Evolutionary conservation across 1,140 invertebrate genomes (phyloP).

Genomic region (Drosophila sp.): DNA sequence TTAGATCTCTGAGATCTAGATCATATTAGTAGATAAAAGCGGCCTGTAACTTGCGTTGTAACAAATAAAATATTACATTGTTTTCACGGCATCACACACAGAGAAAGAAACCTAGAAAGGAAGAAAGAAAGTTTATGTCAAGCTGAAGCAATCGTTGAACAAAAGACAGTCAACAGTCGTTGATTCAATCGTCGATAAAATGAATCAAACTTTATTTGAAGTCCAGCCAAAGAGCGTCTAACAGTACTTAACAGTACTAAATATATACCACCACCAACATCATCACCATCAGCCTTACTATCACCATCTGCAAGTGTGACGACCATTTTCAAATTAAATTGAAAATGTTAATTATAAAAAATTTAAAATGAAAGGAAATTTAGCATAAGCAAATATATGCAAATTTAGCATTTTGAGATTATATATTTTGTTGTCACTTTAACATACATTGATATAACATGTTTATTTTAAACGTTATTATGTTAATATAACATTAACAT

Average conservation of each 20-base stretch:
- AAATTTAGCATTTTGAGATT: no score
- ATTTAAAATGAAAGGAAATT: neutral
- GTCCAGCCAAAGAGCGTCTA: conserved; percentile 60
- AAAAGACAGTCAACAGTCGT: conserved; percentile 35
- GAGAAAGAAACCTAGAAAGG: neutral
- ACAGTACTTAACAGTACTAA: conserved; percentile 1
- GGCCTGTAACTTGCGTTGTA: no score
- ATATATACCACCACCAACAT: neutral
- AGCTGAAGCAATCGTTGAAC: conserved; percentile 19
- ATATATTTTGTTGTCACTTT: no score
- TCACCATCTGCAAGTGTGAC: neutral
- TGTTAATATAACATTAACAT: no score
- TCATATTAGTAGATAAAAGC: no score
- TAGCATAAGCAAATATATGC: neutral
- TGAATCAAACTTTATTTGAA: conserved; percentile 62
- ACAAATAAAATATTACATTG: no score
- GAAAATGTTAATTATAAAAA: neutral
- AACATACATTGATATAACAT: no score
- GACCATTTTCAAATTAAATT: no score
- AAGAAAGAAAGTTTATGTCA: neutral
- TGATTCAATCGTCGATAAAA: conserved; percentile 19
- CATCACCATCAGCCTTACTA: neutral
- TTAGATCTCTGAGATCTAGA: no score
- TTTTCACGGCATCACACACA: conserved; percentile 51
- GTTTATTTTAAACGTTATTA: no score